Evolutionary conservation across 2,888 invertebrate species (phyloP), one percentile per base, ranked within the genome.

Genomic region (Nymphalis c-album): DNA sequence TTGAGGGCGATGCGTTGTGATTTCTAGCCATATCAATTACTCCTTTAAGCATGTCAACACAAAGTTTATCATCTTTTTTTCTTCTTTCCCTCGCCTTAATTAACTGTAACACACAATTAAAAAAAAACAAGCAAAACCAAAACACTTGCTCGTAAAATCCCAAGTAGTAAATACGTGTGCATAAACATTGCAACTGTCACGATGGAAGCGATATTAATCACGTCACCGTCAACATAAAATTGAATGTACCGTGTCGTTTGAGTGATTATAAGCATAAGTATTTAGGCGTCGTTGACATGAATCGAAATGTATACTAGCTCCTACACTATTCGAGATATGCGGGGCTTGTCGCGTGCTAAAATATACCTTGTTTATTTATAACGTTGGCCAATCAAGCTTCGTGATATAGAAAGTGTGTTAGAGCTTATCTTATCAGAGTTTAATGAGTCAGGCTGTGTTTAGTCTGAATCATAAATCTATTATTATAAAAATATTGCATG

Each of bases 331-430:
- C 58, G 58, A 66, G 60, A 59, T 67, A 70, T 68, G 61, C 62
- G 51, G 62, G 45, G 48, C 48, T 51, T 35, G 53, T 26, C 47
- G 59, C 50, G 47, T 35, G 46, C 45, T 71, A 46, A 67, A 67
- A 65, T 69, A 58, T 67, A 51, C 47, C 20, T 51, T 45, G 60
- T 51, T 64, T 70, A 69, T 69, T 70, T 70, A 70, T 69, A 72
- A 26, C 58, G 63, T 68, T 53, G 58, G 50, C 68, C 67, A 73
- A 73, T 70, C 70, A 68, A 67, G 66, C 50, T 57, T 53, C 57
- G 40, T 57, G 20, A n/a, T 60, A 60, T 69, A 71, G 69, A 71
- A 69, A 69, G 71, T 58, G 63, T 61, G 22, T 10, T 48, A n/a
- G n/a, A 18, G 47, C 46, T 60, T 69, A 65, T 69, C 67, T 71